Evolutionary conservation across 1,140 invertebrate species (phyloP).

Genomic region (Drosophila pachea): DNA sequence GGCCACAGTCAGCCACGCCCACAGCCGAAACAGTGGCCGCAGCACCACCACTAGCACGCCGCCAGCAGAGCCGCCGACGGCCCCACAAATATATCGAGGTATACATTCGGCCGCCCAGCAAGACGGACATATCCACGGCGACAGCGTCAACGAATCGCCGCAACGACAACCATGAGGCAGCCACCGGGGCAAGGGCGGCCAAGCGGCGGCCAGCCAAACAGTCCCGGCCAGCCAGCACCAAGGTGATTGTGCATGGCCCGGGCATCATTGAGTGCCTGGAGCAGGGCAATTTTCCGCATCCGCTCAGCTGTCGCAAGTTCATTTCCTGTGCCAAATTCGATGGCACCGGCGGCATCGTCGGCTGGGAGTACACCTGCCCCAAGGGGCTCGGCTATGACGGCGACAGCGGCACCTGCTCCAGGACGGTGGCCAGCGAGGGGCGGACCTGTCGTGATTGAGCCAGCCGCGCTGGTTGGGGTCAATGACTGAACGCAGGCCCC

Average conservation of each 20-base stretch:
- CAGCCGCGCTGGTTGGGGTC: neutral
- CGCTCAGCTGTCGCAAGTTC: slow-evolving; percentile 91
- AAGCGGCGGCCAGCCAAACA: slow-evolving; percentile 2
- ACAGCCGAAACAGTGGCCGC: slow-evolving; percentile 3
- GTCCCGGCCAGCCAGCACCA: slow-evolving; percentile 26
- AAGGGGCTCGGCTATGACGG: slow-evolving; percentile 91
- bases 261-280: slow-evolving; percentile 89
- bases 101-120: slow-evolving; percentile 59
- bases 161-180: slow-evolving; percentile 26
- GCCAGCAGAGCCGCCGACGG: slow-evolving; percentile 64
- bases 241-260: slow-evolving; percentile 77
- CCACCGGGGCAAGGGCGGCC: neutral
- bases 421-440: slow-evolving; percentile 84
- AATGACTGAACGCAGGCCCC: slow-evolving; percentile 48
- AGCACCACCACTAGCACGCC: slow-evolving; percentile 41
- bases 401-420: slow-evolving; percentile 93
- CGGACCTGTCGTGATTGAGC: slow-evolving; percentile 81
- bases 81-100: slow-evolving; percentile 67
- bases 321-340: slow-evolving; percentile 90
- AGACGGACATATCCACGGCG: slow-evolving; percentile 32
- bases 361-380: slow-evolving; percentile 93
- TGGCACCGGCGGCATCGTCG: slow-evolving; percentile 86
- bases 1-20: slow-evolving; percentile 48
- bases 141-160: slow-evolving; percentile 22
- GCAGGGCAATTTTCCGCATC: slow-evolving; percentile 93